phyloP scores from a whole-genome alignment of 2,797 vertebrate species.

The Manis crassicaudata region DNA sequence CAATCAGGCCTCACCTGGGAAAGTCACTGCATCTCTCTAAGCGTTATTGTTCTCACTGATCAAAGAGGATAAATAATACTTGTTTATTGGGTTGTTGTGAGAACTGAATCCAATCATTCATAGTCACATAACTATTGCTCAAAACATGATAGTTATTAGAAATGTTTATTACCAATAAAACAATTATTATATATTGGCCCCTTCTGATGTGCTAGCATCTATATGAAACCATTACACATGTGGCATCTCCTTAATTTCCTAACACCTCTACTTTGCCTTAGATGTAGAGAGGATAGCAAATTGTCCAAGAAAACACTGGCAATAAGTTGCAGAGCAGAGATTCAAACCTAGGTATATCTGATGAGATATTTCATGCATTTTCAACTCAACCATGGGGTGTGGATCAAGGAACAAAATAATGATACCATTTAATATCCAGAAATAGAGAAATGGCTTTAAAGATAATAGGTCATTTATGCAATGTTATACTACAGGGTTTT shows the following conservation, averaged over 20 bases:
- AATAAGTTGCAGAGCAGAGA: not conserved
- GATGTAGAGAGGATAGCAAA: not conserved
- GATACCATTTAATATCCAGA: not conserved
- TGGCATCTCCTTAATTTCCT: not conserved
- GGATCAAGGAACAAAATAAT: not conserved
- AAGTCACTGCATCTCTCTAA: not conserved
- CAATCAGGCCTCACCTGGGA: not conserved
- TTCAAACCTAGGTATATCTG: not conserved
- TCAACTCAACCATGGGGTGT: not conserved
- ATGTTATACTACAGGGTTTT: accelerated
- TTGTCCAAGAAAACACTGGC: not conserved
- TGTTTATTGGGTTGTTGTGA: not conserved
- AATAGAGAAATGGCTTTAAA: not conserved
- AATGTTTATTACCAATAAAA: not conserved
- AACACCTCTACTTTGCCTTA: not conserved
- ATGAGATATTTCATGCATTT: not conserved
- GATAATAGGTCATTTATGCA: not conserved
- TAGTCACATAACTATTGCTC: not conserved
- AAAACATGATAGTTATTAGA: not conserved
- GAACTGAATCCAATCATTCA: not conserved
- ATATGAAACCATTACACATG: not conserved
- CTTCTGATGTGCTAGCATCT: not conserved
- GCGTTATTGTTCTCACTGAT: not conserved
- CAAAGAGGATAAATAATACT: not conserved
- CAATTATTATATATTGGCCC: not conserved